A percentile compares a stretch with the other conserved stretches of the same genome.
Conservation (phyloP, 2,113 vertebrate species). For the Arenaria interpres region DNA sequence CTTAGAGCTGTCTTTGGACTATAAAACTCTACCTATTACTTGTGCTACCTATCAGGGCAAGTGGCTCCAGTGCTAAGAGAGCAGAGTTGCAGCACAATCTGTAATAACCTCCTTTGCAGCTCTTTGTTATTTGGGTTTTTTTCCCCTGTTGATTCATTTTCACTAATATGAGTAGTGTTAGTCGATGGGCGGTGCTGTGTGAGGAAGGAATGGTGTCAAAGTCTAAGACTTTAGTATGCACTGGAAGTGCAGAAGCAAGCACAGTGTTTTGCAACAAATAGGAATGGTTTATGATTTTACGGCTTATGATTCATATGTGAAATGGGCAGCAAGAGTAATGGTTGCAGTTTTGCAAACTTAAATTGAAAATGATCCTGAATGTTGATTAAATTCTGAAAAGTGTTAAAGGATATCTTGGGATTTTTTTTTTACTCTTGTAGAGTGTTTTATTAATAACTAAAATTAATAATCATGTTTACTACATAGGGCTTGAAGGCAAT, state of each 20-base stretch:
- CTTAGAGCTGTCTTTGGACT: not conserved
- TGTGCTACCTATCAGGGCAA: not conserved
- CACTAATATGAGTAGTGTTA: not conserved
- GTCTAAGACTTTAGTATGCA: not conserved
- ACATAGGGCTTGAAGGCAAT: not conserved
- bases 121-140: not conserved
- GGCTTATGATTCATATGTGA: not conserved
- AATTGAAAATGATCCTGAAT: not conserved
- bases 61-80: not conserved
- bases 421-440: not conserved
- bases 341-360: not conserved
- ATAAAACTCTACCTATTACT: not conserved
- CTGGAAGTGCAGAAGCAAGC: not conserved
- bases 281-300: not conserved
- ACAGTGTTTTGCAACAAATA: not conserved
- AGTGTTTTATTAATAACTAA: not conserved
- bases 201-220: not conserved
- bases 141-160: not conserved
- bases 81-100: not conserved
- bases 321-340: not conserved
- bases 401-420: not conserved
- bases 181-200: not conserved
- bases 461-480: conserved; percentile 5
- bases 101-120: not conserved
- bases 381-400: conserved; percentile 18